Base-by-base conservation (phyloP, 1,140 invertebrate genomes). In the Halyomorpha halys region DNA sequence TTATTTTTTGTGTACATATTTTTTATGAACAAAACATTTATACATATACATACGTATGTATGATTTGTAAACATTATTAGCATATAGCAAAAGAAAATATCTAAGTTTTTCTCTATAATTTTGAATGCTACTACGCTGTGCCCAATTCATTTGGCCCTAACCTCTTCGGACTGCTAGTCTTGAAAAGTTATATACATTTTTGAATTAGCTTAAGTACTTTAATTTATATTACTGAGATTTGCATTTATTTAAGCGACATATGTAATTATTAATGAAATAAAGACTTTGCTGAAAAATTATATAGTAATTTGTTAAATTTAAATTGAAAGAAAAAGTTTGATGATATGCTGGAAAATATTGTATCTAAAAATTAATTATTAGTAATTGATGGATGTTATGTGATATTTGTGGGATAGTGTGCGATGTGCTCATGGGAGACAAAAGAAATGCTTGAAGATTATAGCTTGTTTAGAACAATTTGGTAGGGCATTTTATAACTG, bases 191-290 rank as follows among this genome's bases (percentile, higher is more conserved):
- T 27, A 59, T 59, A 34, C 18, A 59, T 59, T 53, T 27, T 59
- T 59, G 21, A 34, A 59, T 27, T 59, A 59, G 54, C 18, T 59
- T 59, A 59, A 59, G 54, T 21, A 18, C 30, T 59, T 59, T 59
- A 59, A 59, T 59, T 59, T 59, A 59, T 59, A 59, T 59, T 59
- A 34, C 54, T 25, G 54, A 34, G 23, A 27, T 27, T 59, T 59
- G 54, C 54, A 59, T 59, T 59, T 59, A 59, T 59, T 59, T 59
- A 59, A 59, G 54, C 54, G 15, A 27, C 54, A 59, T 23, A 59
- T 59, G 54, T 59, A 34, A 59, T 59, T 59, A 34, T 59, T 27
- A 59, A 59, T n/a, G 30, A 34, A 25, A 59, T 27, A 59, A 59
- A 59, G 30, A 59, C 30, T 27, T 34, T 59, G 16, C 16, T 18